Conservation (phyloP, 2,797 vertebrate genomes). For the Enteromius mattozi region DNA sequence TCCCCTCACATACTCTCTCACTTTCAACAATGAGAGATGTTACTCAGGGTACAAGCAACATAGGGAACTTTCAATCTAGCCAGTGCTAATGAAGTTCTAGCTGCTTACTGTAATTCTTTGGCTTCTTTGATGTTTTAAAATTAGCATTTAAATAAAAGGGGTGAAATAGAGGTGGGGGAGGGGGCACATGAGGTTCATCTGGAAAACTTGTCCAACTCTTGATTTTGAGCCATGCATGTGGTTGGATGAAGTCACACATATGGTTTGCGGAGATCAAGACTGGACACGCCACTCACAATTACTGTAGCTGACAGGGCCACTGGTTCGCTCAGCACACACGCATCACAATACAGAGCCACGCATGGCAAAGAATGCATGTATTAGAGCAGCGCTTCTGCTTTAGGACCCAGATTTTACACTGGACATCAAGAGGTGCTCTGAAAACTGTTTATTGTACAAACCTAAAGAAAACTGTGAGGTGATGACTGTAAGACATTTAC, state of each 20-base stretch:
- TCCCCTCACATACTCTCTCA: slow-evolving; percentile 44
- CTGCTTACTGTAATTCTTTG: slow-evolving; percentile 45
- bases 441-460: background rate
- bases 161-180: background rate
- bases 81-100: slow-evolving; percentile 47
- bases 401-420: too few species aligned
- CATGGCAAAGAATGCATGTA: background rate
- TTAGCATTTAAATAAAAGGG: slow-evolving; percentile 49
- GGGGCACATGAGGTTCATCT: slow-evolving; percentile 36
- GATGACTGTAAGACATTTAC: background rate
- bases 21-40: slow-evolving; percentile 50
- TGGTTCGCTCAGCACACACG: slow-evolving; percentile 10
- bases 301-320: slow-evolving; percentile 38
- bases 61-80: slow-evolving; percentile 26
- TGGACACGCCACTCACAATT: slow-evolving; percentile 41
- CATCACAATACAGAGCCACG: slow-evolving; percentile 11
- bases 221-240: slow-evolving; percentile 33
- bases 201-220: slow-evolving; percentile 38
- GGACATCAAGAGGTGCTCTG: background rate
- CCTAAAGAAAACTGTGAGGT: background rate
- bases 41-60: slow-evolving; percentile 40
- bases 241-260: slow-evolving; percentile 40
- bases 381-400: background rate
- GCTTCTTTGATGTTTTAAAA: slow-evolving; percentile 43
- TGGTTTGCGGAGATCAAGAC: slow-evolving; percentile 34